Conservation (phyloP, 2,888 invertebrate genomes). For the Agrochola lychnidis region DNA sequence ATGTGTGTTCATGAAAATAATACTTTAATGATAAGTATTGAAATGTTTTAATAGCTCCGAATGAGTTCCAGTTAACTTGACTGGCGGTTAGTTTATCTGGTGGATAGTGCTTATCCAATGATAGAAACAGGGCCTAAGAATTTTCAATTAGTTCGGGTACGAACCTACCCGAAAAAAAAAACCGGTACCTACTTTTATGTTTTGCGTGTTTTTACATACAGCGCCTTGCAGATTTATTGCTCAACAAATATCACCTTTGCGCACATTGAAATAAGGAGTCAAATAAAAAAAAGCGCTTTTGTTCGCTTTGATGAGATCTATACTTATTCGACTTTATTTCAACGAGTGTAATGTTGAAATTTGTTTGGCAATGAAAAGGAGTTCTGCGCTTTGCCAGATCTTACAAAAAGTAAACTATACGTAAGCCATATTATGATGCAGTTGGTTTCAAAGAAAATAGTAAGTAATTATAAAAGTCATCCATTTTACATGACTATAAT, state of each 20-base stretch:
- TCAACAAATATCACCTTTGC: background rate
- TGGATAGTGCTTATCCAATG: background rate
- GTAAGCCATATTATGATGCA: background rate
- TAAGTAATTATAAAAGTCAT: background rate
- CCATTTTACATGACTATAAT: background rate
- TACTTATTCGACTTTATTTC: background rate
- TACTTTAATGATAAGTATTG: background rate
- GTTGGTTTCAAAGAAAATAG: conserved; percentile 1
- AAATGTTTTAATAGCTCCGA: background rate
- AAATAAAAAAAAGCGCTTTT: background rate
- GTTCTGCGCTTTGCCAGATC: background rate
- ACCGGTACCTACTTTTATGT: background rate
- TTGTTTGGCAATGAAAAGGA: background rate
- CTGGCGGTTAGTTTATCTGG: background rate
- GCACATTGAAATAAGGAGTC: background rate
- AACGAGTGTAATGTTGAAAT: background rate
- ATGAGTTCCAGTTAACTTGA: background rate
- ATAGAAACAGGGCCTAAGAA: background rate
- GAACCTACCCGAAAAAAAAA: background rate
- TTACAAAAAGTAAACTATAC: background rate
- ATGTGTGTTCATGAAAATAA: background rate
- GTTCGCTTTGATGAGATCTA: background rate
- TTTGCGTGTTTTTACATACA: background rate
- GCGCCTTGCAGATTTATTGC: background rate
- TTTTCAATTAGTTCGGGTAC: background rate